Base-by-base conservation (phyloP, 1,140 invertebrate species). In the Halictus rubicundus region DNA sequence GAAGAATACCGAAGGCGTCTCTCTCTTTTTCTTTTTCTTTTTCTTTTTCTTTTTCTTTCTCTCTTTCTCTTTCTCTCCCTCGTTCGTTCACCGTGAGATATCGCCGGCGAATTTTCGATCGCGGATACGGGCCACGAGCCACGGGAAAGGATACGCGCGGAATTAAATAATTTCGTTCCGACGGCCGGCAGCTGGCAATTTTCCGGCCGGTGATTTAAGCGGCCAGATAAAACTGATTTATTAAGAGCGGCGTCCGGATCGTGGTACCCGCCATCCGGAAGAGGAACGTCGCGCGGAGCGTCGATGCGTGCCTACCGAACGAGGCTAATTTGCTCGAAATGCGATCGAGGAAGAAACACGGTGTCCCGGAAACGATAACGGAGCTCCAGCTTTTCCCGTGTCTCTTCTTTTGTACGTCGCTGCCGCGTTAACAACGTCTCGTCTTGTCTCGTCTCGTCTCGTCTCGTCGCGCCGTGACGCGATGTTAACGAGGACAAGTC, bases 91-190 rank as follows among this genome's bases (percentile, higher is more conserved):
- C 61, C 23, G 10, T 16, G 16, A 61, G 54, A 68, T 69, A 61
- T 63, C 59, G 59, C 1, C 19, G 46, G 23, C 52, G 46, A 52
- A 78, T 68, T 69, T 60, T 70, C 75, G 75, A 78, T 39, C 59
- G 52, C 6, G 23, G 5, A 39, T 19, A 54, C 19, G 49, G 54
- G 19, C 61, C 19, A n/a, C 25, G 14, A 4, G 4, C 42, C 12
- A 10, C n/a, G 57, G 42, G 25, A 49, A 77, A 77, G 65, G 74
- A 77, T 61, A 57, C 65, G 39, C 27, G 8, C 25, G 42, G 57
- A 63, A 78, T 78, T 63, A 78, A 78, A 59, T 78, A 78, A 78
- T 78, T 78, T 70, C 57, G 21, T 70, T 63, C 68, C 21, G 66
- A 78, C 75, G 19, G 57, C 21, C 57, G 66, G n/a, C 66, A 61